These are phyloP conservation scores for Euphysa ruthae DNA, from an alignment of 30 jellyfish, hydroid and myxozoan species.

Conservation along the genomic window DNA sequence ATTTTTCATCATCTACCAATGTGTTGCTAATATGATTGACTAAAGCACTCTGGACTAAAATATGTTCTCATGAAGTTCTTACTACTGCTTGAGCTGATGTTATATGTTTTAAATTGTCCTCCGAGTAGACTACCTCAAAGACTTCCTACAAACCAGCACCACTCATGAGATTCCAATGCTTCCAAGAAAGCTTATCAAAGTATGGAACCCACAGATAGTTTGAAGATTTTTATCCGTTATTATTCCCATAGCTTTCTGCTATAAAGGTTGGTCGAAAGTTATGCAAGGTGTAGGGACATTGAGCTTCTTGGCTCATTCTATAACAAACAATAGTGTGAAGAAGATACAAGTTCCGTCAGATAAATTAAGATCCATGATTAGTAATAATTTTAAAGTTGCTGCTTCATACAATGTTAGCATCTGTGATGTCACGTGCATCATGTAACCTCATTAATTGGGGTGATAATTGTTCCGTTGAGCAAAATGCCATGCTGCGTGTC, in stretches of 20 bases:
- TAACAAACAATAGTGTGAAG: background rate
- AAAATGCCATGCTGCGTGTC: conserved; percentile 8
- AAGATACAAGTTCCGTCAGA: too few relatives aligned
- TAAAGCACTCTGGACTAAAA: too few relatives aligned
- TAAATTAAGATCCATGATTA: too few relatives aligned
- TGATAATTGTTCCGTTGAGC: background rate
- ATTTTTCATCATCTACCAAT: too few relatives aligned
- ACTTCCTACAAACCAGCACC: background rate
- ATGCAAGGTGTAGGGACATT: background rate
- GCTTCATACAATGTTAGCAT: too few relatives aligned
- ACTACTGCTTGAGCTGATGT: background rate
- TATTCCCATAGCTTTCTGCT: background rate
- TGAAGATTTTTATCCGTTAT: background rate
- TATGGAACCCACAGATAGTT: background rate
- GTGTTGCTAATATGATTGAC: too few relatives aligned
- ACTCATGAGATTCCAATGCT: background rate
- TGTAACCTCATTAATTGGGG: too few relatives aligned
- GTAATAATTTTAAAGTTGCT: too few relatives aligned
- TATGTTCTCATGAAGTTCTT: background rate
- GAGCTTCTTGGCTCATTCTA: background rate
- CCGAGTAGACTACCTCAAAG: background rate
- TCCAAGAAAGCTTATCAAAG: background rate
- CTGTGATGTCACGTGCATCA: too few relatives aligned
- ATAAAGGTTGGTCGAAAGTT: background rate
- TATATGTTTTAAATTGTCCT: background rate